A percentile compares a stretch with the other conserved stretches of the same genome.
Evolutionary conservation across 1,140 invertebrate species (phyloP).

Genomic region (Saccostrea cuccullata): DNA sequence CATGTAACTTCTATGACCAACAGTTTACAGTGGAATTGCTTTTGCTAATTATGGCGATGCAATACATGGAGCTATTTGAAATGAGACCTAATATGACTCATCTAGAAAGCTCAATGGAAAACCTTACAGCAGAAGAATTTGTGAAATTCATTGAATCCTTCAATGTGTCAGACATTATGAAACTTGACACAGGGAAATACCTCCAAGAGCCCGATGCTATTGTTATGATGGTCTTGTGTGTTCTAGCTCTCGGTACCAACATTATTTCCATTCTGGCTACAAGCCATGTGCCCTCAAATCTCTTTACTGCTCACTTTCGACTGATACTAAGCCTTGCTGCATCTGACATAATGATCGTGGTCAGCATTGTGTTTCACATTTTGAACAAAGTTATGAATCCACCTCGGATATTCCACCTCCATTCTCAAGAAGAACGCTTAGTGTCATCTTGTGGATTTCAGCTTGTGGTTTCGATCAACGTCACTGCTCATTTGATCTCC

Average conservation of each 20-base stretch:
- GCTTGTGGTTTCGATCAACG: conserved; percentile 63
- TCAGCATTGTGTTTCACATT: conserved; percentile 65
- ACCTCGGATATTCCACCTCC: conserved; percentile 26
- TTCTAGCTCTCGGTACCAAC: conserved; percentile 64
- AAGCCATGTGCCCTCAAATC: conserved; percentile 54
- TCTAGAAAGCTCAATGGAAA: not conserved
- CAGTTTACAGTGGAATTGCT: not conserved
- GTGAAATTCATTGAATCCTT: not conserved
- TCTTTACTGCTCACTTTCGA: conserved; percentile 67
- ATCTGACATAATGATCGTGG: conserved; percentile 68
- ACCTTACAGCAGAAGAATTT: not conserved
- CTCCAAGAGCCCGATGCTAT: conserved; percentile 61
- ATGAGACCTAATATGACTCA: not conserved
- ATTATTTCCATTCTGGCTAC: conserved; percentile 66
- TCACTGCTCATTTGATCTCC: conserved; percentile 78
- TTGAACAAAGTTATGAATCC: conserved; percentile 64
- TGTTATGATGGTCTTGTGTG: conserved; percentile 61
- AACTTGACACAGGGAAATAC: conserved; percentile 40
- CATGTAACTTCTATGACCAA: conserved; percentile 5
- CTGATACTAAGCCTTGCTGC: conserved; percentile 70
- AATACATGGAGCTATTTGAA: not conserved
- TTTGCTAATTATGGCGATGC: not conserved
- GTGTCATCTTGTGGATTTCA: conserved; percentile 61
- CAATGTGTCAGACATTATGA: not conserved
- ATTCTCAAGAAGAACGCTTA: conserved; percentile 51